These are phyloP conservation scores for Drosophila elegans DNA, from an alignment of 1,140 invertebrate species.

Conservation along the genomic window DNA sequence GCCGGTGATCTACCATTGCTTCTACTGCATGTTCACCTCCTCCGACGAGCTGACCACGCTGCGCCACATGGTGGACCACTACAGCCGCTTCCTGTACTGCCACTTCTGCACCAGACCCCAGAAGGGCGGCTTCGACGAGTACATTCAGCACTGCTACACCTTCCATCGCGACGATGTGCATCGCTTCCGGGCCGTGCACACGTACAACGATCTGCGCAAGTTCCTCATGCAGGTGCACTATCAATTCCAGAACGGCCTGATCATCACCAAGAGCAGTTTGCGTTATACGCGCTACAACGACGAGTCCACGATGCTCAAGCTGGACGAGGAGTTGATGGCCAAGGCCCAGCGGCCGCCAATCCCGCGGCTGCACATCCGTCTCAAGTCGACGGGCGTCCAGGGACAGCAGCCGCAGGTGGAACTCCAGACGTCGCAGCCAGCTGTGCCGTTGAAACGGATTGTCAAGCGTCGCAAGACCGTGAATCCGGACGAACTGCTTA, in stretches of 20 bases:
- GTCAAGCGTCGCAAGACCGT: conserved; percentile 34
- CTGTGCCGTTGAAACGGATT: background rate
- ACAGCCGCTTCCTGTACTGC: conserved; percentile 39
- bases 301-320: background rate
- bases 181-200: conserved; percentile 33
- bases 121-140: conserved; percentile 41
- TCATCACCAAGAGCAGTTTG: conserved; percentile 64
- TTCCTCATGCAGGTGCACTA: conserved; percentile 55
- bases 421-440: background rate
- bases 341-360: conserved; percentile 33
- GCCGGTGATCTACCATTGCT: conserved; percentile 51
- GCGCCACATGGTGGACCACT: conserved; percentile 62
- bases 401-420: background rate
- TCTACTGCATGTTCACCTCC: conserved; percentile 54
- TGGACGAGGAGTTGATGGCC: conserved; percentile 41
- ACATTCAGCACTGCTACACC: conserved; percentile 57
- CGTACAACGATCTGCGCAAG: conserved; percentile 37
- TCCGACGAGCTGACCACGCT: conserved; percentile 26
- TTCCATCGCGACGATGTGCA: conserved; percentile 22
- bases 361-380: conserved; percentile 29
- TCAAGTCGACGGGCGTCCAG: background rate
- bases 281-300: conserved; percentile 26
- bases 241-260: conserved; percentile 62
- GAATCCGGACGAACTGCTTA: conserved; percentile 12
- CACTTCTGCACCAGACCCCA: conserved; percentile 14